Evolutionary conservation across 2,888 invertebrate genomes (phyloP), one percentile per base, ranked within the genome.

Genomic region (Heptascelio sp.): DNA sequence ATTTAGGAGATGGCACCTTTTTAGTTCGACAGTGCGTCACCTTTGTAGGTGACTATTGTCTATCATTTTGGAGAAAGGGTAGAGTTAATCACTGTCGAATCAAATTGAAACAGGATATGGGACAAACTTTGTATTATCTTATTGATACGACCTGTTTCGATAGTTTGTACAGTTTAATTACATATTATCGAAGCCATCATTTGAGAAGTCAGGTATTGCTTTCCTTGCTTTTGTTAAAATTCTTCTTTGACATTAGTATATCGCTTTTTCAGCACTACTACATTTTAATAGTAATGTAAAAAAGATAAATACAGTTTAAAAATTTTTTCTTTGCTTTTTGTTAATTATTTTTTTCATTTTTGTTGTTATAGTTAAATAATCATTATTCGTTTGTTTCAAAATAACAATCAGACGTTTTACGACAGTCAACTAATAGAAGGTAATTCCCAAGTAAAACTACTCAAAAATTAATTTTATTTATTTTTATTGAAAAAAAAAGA

Each of bases 41-140:
- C 0, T 99, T 99, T 93, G 98, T 99, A 0, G 99, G 99, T 0
- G 99, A 99, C 93, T 99, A 98, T 91, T 98, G 98, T 83, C 94
- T 99, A 26, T 99, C 99, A 0, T 99, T 99, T 93, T 98, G 98
- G 98, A 95, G 98, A 15, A 96, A 97, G 88, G 98, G 97, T 51
- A 96, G 96, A 90, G 98, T 98, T 0, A 98, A 98, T 93, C 99
- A 99, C 92, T 99, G 99, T 92, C 95, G 98, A 57, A 99, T 99
- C 80, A 97, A 98, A 91, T 94, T 98, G 65, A 98, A 98, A 90
- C 98, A 98, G 91, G 98, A 98, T 83, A 96, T 97, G 89, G 98
- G 98, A 5, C 94, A 97, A 87, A 98, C 97, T 0, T 98, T 98
- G 92, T 99, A 98, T 93, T 99, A 97, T 93, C 94, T 99, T 70